Evolutionary conservation across 1,140 invertebrate species (phyloP), one percentile per base, ranked within the genome.

Genomic region (Bombus picipes): DNA sequence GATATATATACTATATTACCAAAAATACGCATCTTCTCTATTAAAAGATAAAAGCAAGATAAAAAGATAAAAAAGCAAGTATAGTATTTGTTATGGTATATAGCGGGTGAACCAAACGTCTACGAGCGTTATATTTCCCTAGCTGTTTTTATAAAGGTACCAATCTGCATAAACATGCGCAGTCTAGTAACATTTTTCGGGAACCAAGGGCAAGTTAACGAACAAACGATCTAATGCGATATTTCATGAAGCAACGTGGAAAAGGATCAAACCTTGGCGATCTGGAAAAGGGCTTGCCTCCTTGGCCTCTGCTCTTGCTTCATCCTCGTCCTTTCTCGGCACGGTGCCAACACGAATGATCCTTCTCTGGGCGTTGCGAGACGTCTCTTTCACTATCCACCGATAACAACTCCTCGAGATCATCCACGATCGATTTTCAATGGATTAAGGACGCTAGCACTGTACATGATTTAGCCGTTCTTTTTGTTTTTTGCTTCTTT

Each of bases 201-300:
- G 12, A 5, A 62, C 3, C 3, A 12, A 62, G 18, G 18, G 5
- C 4, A 22, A 53, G 18, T 53, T 53, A 22, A 18, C 47, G 15
- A 47, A 18, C 15, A 47, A 47, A 47, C 47, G 28, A 62, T 62
- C 10, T 62, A 28, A 28, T 12, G 25, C 28, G 25, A 59, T 28
- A 59, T 28, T 53, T 59, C 25, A 22, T 5, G 28, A 62, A 28
- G 3, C 1, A 53, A 47, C 47, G 57, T 22, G 25, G 3, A n/a
- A 82, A 65, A 72, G n/a, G 0, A 9, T 89, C 90, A 57, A 95
- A 96, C 96, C 96, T 96, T 96, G 47, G 96, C 94, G 77, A 96
- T 95, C 92, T 96, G 96, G 89, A 96, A 96, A 74, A 96, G 94
- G 34, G 96, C 96, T 88, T 93, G 94, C 81, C 94, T 94, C 81